Percentiles rank a stretch among this genome's conserved stretches.
Conservation (phyloP, 1,140 invertebrate species). For the Anthonomus grandis region DNA sequence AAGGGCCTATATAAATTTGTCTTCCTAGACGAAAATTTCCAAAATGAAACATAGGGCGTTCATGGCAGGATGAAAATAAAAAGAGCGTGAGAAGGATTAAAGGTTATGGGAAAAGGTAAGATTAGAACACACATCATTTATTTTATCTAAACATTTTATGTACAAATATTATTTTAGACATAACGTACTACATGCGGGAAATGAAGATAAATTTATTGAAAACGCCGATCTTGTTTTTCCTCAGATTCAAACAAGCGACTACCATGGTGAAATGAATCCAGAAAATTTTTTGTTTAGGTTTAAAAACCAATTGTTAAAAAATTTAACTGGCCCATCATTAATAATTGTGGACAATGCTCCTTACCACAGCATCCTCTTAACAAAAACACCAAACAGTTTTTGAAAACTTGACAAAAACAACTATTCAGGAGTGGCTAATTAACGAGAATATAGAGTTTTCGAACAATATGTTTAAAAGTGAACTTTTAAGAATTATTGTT, state of each 20-base stretch:
- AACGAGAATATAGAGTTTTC: background rate
- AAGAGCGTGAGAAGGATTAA: background rate
- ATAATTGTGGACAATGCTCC: too few species aligned
- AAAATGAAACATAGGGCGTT: conserved; percentile 1
- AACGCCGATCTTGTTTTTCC: background rate
- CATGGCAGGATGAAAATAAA: conserved; percentile 2
- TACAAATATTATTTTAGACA: too few species aligned
- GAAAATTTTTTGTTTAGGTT: too few species aligned
- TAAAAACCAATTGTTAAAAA: too few species aligned
- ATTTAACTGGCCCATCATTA: too few species aligned
- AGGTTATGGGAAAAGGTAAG: background rate
- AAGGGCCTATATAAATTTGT: background rate
- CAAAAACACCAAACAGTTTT: background rate
- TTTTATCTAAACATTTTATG: too few species aligned
- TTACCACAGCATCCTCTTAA: background rate
- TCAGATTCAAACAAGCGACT: too few species aligned
- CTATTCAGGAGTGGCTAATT: background rate
- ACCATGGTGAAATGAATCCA: too few species aligned
- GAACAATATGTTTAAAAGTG: too few species aligned
- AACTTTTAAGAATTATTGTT: background rate
- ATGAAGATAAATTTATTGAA: conserved; percentile 1
- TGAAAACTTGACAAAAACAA: background rate
- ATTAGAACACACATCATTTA: background rate
- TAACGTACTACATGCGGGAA: conserved; percentile 3
- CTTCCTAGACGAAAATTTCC: background rate